phyloP scores from a whole-genome alignment of 2,797 vertebrate genomes.

The Vespertilio murinus region DNA sequence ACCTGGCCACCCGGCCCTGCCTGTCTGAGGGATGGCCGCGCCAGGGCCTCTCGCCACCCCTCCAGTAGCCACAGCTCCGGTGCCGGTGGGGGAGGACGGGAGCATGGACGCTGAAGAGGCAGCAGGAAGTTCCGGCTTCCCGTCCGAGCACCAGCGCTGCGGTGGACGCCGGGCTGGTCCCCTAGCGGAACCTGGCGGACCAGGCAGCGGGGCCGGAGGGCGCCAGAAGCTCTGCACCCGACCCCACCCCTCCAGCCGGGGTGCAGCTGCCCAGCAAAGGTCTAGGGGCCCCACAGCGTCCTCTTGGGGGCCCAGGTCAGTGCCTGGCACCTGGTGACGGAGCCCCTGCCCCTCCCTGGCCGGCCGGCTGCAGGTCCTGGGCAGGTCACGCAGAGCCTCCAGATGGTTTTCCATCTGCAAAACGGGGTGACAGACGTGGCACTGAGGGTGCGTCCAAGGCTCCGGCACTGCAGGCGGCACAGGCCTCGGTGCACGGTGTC shows the following conservation, averaged over 20 bases:
- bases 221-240: too few species aligned
- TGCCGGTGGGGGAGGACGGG: neutral
- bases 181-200: neutral
- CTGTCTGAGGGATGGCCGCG: too few species aligned
- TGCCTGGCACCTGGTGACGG: fast-evolving
- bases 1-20: too few species aligned
- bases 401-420: fast-evolving
- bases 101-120: fast-evolving
- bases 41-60: neutral
- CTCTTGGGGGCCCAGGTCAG: fast-evolving
- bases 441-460: neutral
- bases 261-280: fast-evolving
- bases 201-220: fast-evolving
- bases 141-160: fast-evolving
- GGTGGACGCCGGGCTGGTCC: neutral
- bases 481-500: neutral
- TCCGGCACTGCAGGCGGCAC: fast-evolving
- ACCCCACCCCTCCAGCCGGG: too few species aligned
- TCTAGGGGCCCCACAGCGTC: too few species aligned
- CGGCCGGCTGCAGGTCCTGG: neutral
- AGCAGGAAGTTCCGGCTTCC: fast-evolving
- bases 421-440: neutral
- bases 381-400: too few species aligned
- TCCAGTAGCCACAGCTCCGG: too few species aligned
- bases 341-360: fast-evolving